Base-by-base conservation (phyloP, 2,113 vertebrate genomes). In the Brachypteracias leptosomus region DNA sequence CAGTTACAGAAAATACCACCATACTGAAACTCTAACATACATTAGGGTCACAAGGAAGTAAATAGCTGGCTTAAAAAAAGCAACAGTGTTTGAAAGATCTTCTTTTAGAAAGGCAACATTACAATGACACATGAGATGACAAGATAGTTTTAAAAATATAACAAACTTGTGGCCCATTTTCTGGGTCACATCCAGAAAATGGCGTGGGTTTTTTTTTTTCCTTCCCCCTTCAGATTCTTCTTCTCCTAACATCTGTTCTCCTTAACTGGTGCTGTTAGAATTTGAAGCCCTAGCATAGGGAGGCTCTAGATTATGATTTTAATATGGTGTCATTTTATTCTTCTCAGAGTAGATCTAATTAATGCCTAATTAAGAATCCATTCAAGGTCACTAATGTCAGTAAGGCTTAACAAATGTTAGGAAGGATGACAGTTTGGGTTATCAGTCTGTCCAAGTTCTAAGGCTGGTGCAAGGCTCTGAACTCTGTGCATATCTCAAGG, bases 391-490 rank as follows among this genome's bases (percentile, higher is more conserved):
- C 42, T 51, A 42, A 51, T 88, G 35, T 83, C 75, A 85, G 46
- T 76, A 93, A 86, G 58, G 42, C 46, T 70, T 55, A 96, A 81
- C 29, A 91, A 95, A 90, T 58, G n/a, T 74, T 86, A 77, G 55
- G 33, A 80, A 81, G 51, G 21, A 67, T 55, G 63, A 21, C 19
- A 81, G 15, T 87, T 77, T 71, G 33, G 61, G 51, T 33, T 86
- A 93, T 67, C 5, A 3, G 9, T 72, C 78, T 52, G 61, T 74
- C n/a, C 76, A 71, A 77, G 35, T 71, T 47, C 31, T 54, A 74
- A 77, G 13, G 15, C 33, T 63, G 15, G 4, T 82, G 16, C 2
- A 1, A 96, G 36, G 16, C n/a, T 89, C 25, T 76, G 49, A 85
- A 93, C 25, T 55, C 42, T 18, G 2, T 52, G 35, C 35, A 4